Evolutionary conservation across 2,888 invertebrate species (phyloP), one percentile per base, ranked within the genome.

Genomic region (Apeira syringaria): DNA sequence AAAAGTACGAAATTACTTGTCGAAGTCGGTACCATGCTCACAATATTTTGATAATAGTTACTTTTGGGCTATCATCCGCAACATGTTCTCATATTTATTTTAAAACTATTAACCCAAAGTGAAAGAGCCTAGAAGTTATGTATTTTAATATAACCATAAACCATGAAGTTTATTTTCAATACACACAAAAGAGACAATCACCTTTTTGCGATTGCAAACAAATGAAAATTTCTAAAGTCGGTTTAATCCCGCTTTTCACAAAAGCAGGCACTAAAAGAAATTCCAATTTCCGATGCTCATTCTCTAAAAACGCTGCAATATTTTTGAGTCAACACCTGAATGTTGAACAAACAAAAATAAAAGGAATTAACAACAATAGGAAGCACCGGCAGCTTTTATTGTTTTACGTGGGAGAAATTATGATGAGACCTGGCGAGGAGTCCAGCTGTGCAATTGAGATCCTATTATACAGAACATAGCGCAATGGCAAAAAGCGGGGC

Each of bases 281-380:
- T 40, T 37, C 29, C 46, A 43, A 59, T 57, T 58, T 56, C 56
- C 62, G 50, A 59, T 61, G 61, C 63, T 64, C 65, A 66, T 65
- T 68, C 59, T 51, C 58, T 62, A 61, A 64, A 70, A 69, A 60
- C 56, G 51, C 61, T 60, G 67, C 70, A 71, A 72, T 73, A 74
- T 74, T 74, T 74, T 69, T 62, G 56, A 68, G 64, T 64, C 69
- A 72, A 72, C 73, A 75, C 74, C 74, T 70, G 65, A 61, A 61
- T 59, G 59, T 41, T 57, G 61, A 48, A 55, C 63, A 62, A 65
- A 68, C 58, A 63, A 50, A 61, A 65, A 53, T 54, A 59, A 61
- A 60, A 63, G 56, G 44, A 62, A 63, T 65, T 60, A 52, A 59
- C 49, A 56, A 61, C 60, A 67, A 67, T 59, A 47, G 57, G 56